A percentile compares a stretch with the other conserved stretches of the same genome.
Evolutionary conservation across 2,888 invertebrate species (phyloP).

Genomic region (Conomelus anceps): DNA sequence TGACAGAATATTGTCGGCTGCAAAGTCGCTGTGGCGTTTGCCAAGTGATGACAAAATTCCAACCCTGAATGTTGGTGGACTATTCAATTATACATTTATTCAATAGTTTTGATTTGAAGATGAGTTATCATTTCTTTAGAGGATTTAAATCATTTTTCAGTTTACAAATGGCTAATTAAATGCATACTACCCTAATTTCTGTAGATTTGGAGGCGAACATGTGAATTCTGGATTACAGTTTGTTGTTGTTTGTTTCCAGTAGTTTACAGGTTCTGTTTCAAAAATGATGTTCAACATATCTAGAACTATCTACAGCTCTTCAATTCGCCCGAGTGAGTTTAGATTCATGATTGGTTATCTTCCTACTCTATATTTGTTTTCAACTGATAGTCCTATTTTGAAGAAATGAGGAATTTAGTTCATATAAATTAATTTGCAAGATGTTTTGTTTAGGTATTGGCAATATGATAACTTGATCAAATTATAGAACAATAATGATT

Average conservation of each 20-base stretch:
- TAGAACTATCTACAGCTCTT: background rate
- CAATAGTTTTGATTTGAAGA: background rate
- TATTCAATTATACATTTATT: background rate
- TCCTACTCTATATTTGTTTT: no score
- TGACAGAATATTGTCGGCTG: background rate
- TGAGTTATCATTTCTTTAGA: background rate
- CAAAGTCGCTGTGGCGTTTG: background rate
- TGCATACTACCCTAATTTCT: no score
- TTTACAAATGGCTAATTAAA: background rate
- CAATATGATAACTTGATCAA: no score
- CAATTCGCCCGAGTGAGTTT: background rate
- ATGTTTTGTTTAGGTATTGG: no score
- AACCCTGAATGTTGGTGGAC: background rate
- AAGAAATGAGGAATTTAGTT: no score
- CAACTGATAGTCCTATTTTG: no score
- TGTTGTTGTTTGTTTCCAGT: background rate
- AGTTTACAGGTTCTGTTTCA: background rate
- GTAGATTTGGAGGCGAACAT: background rate
- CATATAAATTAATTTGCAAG: no score
- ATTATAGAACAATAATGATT: no score
- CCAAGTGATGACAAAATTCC: no score
- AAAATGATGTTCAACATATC: background rate
- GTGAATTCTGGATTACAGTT: background rate
- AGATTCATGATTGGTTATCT: background rate
- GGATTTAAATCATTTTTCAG: background rate